Conservation (phyloP, 2,888 invertebrate species). For the Xestia xanthographa region DNA sequence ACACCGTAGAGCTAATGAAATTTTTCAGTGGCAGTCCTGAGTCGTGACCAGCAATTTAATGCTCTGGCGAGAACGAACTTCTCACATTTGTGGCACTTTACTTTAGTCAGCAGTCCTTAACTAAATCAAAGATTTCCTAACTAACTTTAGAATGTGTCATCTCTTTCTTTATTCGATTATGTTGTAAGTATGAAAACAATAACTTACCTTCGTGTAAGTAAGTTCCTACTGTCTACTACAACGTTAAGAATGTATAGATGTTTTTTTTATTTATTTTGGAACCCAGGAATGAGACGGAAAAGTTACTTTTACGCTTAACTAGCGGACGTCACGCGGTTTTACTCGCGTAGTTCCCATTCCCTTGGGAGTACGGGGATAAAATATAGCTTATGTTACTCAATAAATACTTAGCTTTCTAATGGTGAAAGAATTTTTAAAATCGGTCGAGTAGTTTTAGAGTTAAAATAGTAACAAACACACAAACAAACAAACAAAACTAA, state of each 20-base stretch:
- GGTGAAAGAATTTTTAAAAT: too few species aligned
- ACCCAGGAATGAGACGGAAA: background rate
- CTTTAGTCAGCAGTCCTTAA: background rate
- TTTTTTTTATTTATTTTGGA: background rate
- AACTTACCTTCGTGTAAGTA: background rate
- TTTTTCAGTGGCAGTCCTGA: conserved; percentile 20
- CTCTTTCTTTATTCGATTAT: conserved; percentile 4
- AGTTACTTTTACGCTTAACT: background rate
- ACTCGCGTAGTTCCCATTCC: too few species aligned
- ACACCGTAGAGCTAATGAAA: conserved; percentile 37
- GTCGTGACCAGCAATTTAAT: conserved; percentile 32
- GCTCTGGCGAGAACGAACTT: conserved; percentile 4
- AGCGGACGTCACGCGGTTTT: too few species aligned
- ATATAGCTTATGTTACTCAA: too few species aligned
- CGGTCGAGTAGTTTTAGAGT: too few species aligned
- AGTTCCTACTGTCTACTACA: too few species aligned
- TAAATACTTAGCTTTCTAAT: too few species aligned
- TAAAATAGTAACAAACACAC: too few species aligned
- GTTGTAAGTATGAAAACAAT: background rate
- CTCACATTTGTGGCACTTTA: conserved; percentile 17
- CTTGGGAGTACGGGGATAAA: too few species aligned
- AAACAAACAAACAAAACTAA: too few species aligned
- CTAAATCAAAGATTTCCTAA: conserved; percentile 21
- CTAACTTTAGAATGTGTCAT: background rate
- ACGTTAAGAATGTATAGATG: background rate